phyloP scores from a whole-genome alignment of 2,113 vertebrate genomes.

The Archilochus colubris region DNA sequence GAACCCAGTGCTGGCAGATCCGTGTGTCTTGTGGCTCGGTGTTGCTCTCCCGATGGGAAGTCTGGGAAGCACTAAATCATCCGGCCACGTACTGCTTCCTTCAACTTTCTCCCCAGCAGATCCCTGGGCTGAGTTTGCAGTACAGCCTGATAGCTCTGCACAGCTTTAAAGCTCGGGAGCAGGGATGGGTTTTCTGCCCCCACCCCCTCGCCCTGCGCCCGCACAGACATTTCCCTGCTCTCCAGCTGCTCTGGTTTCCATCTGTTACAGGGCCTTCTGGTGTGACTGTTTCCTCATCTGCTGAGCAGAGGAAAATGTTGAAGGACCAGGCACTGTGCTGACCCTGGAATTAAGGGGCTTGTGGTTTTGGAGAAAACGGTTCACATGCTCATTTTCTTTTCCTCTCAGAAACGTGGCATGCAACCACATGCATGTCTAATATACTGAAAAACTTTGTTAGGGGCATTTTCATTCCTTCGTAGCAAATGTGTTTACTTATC shows the following conservation, averaged over 20 bases:
- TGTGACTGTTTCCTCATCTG: conserved; percentile 63
- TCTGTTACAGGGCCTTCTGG: conserved; percentile 64
- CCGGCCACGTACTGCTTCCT: neutral
- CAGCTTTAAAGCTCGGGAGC: neutral
- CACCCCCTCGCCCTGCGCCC: neutral
- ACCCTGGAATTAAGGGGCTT: conserved; percentile 50
- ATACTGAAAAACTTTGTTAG: neutral
- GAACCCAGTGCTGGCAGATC: neutral
- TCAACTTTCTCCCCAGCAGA: neutral
- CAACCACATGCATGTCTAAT: neutral
- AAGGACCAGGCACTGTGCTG: conserved; percentile 47
- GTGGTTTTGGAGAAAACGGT: conserved; percentile 54
- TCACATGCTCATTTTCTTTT: conserved; percentile 3
- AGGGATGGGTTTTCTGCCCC: conserved; percentile 24
- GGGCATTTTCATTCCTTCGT: neutral
- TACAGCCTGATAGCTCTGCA: neutral
- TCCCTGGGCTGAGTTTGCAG: neutral
- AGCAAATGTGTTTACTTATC: neutral
- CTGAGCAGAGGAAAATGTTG: conserved; percentile 12
- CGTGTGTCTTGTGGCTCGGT: neutral
- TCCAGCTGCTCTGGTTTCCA: conserved; percentile 71
- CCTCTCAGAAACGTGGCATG: neutral
- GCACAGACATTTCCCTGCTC: conserved; percentile 53
- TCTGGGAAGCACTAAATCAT: conserved; percentile 22
- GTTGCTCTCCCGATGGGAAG: neutral